These are phyloP conservation scores for Ophion ventricosus DNA, from an alignment of 2,888 invertebrate species.

Conservation along the genomic window DNA sequence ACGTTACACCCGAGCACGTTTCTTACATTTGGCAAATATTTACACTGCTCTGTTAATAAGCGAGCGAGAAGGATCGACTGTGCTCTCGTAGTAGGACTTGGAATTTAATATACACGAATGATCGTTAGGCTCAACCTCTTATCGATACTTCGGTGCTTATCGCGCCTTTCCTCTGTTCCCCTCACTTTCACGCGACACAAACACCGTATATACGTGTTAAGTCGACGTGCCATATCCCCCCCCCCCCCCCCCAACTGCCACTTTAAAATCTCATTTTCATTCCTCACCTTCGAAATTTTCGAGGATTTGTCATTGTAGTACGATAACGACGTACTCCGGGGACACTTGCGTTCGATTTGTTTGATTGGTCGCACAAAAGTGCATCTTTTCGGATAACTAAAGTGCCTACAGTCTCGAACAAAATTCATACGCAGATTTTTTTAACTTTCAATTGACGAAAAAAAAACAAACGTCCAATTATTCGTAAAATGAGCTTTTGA, in stretches of 20 bases:
- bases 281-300: slow-evolving; percentile 19
- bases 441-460: no score
- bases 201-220: slow-evolving; percentile 11
- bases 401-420: neutral
- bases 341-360: slow-evolving; percentile 11
- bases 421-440: neutral
- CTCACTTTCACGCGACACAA: slow-evolving; percentile 3
- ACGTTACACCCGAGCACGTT: slow-evolving; percentile 3
- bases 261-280: neutral
- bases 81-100: neutral
- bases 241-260: no score
- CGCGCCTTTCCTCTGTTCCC: slow-evolving; percentile 49
- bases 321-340: slow-evolving; percentile 11
- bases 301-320: neutral
- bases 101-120: neutral
- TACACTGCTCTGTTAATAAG: slow-evolving; percentile 14
- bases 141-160: slow-evolving; percentile 49
- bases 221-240: slow-evolving; percentile 22
- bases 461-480: no score
- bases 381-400: neutral
- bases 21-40: slow-evolving; percentile 11
- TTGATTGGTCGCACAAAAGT: slow-evolving; percentile 13
- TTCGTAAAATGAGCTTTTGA: no score
- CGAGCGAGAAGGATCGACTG: slow-evolving; percentile 6
- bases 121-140: slow-evolving; percentile 41